phyloP scores from a whole-genome alignment of 1,140 invertebrate genomes.

The Druon quercuslanigerum region DNA sequence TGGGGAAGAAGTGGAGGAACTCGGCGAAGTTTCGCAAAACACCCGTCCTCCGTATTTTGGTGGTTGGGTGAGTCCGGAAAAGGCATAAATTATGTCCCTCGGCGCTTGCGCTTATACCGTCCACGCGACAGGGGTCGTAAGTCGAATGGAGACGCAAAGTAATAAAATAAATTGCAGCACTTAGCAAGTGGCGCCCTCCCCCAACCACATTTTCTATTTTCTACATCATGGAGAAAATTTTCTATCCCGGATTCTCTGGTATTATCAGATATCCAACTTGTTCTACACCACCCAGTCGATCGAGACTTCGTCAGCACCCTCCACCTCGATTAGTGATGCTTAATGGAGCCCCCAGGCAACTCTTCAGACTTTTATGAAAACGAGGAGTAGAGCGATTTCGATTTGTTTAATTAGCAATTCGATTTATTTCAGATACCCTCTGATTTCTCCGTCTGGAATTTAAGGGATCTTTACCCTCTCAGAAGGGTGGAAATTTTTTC shows the following conservation, averaged over 20 bases:
- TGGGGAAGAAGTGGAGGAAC: background rate
- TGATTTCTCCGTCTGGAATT: too few species aligned
- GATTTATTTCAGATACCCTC: too few species aligned
- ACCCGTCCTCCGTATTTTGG: background rate
- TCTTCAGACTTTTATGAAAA: background rate
- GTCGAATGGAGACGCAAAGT: conserved; percentile 20
- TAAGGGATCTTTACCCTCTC: too few species aligned
- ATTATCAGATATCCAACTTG: background rate
- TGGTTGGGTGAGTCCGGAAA: background rate
- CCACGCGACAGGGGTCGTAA: conserved; percentile 22
- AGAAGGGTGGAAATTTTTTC: too few species aligned
- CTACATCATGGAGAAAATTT: background rate
- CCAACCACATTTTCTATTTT: background rate
- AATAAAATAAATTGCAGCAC: conserved; percentile 28
- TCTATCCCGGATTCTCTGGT: background rate
- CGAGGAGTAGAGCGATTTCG: too few species aligned
- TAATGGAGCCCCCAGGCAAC: background rate
- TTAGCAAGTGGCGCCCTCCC: conserved; percentile 19
- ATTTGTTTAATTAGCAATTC: too few species aligned
- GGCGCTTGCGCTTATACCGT: conserved; percentile 6
- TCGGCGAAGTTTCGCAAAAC: conserved; percentile 11
- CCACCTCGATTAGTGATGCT: background rate
- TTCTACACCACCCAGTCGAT: background rate
- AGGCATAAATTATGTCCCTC: conserved; percentile 17
- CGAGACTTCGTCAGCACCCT: background rate